Evolutionary conservation across 1,140 invertebrate species (phyloP), one percentile per base, ranked within the genome.

Genomic region (Chelonus insularis): DNA sequence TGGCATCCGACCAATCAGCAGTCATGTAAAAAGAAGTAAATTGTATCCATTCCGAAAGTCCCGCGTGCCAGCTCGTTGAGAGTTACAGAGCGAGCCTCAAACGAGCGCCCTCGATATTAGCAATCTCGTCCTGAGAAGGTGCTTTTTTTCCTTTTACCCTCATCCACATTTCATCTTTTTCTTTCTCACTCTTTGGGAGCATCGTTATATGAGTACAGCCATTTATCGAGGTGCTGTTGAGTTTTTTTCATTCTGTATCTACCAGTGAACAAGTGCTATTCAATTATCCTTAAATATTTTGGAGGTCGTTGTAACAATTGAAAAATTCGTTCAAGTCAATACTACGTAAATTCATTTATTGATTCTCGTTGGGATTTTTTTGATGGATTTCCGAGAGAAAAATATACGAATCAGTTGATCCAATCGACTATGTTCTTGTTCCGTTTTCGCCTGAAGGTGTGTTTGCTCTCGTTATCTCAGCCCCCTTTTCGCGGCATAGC

Each of bases 1-100:
- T 36, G 55, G 39, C 21, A 57, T 57, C 43, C 16, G 41, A 47
- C 41, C 55, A 57, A 57, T 57, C 41, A 57, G 55, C 23, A 45
- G 14, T 39, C 39, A 57, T 57, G 55, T 57, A 57, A 57, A 57
- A 57, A 57, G 55, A 45, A 57, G 55, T 57, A 45, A 57, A 57
- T 57, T 57, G 55, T 57, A 57, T 57, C 55, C 41, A 57, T 57
- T 57, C 55, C 25, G 21, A 47, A 48, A 48, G 45, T 48, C 45
- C 45, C 45, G 20, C 45, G 45, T 48, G 21, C 20, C 45, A 48
- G 21, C 21, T 48, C 23, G 45, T 48, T 48, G 41, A 32, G 54
- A 21, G 55, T 29, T 32, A 36, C 16, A 56, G 21, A 54, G 51
- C 54, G 9, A 14, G 23, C 25, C 54, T 25, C 39, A 32, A 37